Evolutionary conservation across 2,113 vertebrate genomes (phyloP), one percentile per base, ranked within the genome.

Genomic region (Clinocottus analis): DNA sequence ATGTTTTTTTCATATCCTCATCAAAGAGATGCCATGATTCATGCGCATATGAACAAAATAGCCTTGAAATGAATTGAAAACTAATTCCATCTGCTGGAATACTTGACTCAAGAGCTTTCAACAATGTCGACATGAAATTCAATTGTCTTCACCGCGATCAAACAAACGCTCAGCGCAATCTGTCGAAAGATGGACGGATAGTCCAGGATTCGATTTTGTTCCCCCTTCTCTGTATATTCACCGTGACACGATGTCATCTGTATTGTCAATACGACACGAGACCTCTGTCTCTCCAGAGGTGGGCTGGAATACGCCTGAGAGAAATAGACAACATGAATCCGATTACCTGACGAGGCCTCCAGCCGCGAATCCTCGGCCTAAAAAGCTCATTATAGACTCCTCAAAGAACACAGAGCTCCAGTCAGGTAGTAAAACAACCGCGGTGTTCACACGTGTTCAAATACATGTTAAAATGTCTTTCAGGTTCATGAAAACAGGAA

Each of bases 361-460:
- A 64, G 72, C 73, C 64, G 39, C 66, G 77, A 86, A 81, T 89
- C 77, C 74, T 89, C 72, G 66, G 29, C 60, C 75, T 51, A 85
- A 85, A 84, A 86, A 82, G 61, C 85, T 78, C 69, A 85, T 89
- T 84, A 79, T 13, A 71, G 63, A 84, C 43, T 47, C 80, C 60
- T 53, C 72, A 37, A 75, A 69, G 65, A 60, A 69, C 19, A 53
- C 23, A 68, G 13, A 35, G 67, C 49, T 2, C 10, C 0, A 29
- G 51, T 35, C 4, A 37, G 31, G 45, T 47, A 62, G 3, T 4
- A 23, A 63, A 69, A 80, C 45, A 80, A 60, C 53, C n/a, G 19
- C 49, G 13, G 21, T 16, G 17, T 66, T 27, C 8, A 51, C 43
- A 25, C 17, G 16, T 68, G 61, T 67, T 68, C 21, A 68, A 59